A percentile compares a stretch with the other conserved stretches of the same genome.
phyloP scores from a whole-genome alignment of 2,888 invertebrate species.

The Scelioninae gen. 1 region DNA sequence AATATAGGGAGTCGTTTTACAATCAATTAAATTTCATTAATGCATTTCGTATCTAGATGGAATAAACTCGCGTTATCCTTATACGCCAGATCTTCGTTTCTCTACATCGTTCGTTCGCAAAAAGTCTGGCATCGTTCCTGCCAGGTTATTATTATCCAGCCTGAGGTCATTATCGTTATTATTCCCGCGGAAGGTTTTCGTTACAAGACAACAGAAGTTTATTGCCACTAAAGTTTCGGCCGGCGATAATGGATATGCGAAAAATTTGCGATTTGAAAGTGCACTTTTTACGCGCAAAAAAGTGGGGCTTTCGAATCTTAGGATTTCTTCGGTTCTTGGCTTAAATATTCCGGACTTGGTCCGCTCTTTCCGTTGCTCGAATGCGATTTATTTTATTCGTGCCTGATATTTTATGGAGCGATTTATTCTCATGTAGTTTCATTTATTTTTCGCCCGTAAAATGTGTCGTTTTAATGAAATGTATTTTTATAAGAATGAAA shows the following conservation, averaged over 20 bases:
- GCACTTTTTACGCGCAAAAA: conserved; percentile 56
- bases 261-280: conserved; percentile 62
- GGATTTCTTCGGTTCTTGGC: conserved; percentile 26
- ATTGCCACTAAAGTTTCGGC: conserved; percentile 75
- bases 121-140: conserved; percentile 75
- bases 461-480: conserved; percentile 51
- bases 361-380: conserved; percentile 9
- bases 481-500: conserved; percentile 52
- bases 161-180: conserved; percentile 78
- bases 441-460: conserved; percentile 47
- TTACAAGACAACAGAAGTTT: conserved; percentile 76
- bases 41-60: conserved; percentile 20
- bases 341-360: conserved; percentile 20
- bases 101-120: conserved; percentile 69
- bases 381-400: conserved; percentile 46
- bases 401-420: conserved; percentile 48
- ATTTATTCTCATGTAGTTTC: conserved; percentile 44
- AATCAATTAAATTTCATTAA: conserved; percentile 52
- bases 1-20: conserved; percentile 11
- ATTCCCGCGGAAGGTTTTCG: conserved; percentile 77
- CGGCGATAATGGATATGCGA: conserved; percentile 62
- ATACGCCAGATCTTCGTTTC: conserved; percentile 62
- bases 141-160: conserved; percentile 78
- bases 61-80: conserved; percentile 52
- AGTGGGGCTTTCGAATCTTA: conserved; percentile 47